Evolutionary conservation across 2,888 invertebrate genomes (phyloP).

Genomic region (Acleris literana): DNA sequence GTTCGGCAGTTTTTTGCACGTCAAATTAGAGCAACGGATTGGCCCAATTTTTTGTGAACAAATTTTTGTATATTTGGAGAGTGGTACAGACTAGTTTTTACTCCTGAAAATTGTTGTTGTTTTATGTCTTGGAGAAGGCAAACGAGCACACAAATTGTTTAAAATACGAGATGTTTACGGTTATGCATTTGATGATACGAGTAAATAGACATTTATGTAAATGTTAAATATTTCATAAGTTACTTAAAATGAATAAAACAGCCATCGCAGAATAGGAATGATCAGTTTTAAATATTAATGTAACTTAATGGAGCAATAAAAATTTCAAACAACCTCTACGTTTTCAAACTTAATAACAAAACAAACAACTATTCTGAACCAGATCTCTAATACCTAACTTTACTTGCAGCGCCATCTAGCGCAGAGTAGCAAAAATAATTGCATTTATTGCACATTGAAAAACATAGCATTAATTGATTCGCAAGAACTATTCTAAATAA

Average conservation of each 20-base stretch:
- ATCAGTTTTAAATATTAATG: constrained; percentile 18
- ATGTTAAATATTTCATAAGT: constrained; percentile 11
- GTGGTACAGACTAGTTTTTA: no score
- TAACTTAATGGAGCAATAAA: constrained; percentile 12
- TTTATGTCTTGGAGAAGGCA: no score
- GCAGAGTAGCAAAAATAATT: constrained; percentile 15
- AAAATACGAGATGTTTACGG: neutral
- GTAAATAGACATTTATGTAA: neutral
- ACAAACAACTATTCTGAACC: neutral
- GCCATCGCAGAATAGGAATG: constrained; percentile 26
- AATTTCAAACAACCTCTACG: constrained; percentile 1
- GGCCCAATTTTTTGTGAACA: no score
- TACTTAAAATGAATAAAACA: constrained; percentile 17
- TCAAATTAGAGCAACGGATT: no score
- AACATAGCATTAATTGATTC: no score
- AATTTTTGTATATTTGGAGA: no score
- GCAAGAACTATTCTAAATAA: no score
- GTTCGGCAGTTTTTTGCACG: no score
- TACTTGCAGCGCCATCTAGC: constrained; percentile 27
- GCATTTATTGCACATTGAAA: no score
- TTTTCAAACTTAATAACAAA: constrained; percentile 1
- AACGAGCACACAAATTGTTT: no score
- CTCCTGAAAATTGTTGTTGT: no score
- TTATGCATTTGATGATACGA: neutral
- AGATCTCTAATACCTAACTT: neutral